phyloP scores from a whole-genome alignment of 1,140 invertebrate species.

The Orussus abietinus region DNA sequence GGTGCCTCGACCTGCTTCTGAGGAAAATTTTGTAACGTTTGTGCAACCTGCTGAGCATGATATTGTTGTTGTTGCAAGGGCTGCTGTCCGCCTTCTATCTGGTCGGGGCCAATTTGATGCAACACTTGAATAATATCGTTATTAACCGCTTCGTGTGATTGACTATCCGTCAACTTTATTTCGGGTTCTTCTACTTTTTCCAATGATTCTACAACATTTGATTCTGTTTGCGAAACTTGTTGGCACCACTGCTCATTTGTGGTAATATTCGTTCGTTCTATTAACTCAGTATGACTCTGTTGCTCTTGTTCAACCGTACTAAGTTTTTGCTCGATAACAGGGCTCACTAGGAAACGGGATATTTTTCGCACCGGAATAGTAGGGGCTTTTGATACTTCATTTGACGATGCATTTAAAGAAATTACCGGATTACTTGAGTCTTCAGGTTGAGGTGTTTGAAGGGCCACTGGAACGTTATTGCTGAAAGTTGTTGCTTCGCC shows the following conservation, averaged over 20 bases:
- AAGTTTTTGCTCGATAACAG: slow-evolving; percentile 60
- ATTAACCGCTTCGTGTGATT: too few relatives aligned
- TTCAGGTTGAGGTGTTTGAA: too few relatives aligned
- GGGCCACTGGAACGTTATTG: too few relatives aligned
- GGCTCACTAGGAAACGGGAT: slow-evolving; percentile 75
- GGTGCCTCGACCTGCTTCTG: slow-evolving; percentile 17
- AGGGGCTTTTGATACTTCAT: slow-evolving; percentile 22
- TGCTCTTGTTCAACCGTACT: neutral
- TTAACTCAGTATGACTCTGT: too few relatives aligned
- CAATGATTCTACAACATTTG: slow-evolving; percentile 14
- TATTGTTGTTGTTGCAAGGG: slow-evolving; percentile 20
- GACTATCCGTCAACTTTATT: too few relatives aligned
- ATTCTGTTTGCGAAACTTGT: slow-evolving; percentile 12
- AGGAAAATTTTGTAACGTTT: slow-evolving; percentile 19
- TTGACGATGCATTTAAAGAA: slow-evolving; percentile 12
- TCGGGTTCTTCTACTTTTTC: slow-evolving; percentile 6
- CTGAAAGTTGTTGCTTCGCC: too few relatives aligned
- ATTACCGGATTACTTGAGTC: too few relatives aligned
- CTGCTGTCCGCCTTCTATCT: slow-evolving; percentile 16
- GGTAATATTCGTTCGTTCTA: too few relatives aligned
- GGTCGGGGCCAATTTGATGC: slow-evolving; percentile 21
- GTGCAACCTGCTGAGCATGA: slow-evolving; percentile 18
- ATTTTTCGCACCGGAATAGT: slow-evolving; percentile 63
- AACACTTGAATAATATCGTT: slow-evolving; percentile 14
- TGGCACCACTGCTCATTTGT: too few relatives aligned